Conservation (phyloP, 1,140 invertebrate genomes). For the Apocrypta bakeri region DNA sequence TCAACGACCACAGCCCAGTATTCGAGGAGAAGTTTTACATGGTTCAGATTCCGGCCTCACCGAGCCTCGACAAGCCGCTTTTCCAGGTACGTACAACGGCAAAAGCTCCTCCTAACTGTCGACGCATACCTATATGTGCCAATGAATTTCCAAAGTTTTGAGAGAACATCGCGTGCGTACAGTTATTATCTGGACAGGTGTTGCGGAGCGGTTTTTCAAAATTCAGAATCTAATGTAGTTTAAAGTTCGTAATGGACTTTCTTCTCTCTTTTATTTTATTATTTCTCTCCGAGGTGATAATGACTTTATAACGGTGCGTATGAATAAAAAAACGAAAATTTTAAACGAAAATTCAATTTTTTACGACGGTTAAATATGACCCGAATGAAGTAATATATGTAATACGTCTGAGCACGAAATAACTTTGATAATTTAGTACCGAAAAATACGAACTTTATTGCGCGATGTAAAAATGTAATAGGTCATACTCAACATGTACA, state of each 20-base stretch:
- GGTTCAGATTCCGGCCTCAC: constrained; percentile 82
- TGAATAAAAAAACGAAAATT: neutral
- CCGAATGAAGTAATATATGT: too few species aligned
- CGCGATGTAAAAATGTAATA: too few species aligned
- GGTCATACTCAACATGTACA: too few species aligned
- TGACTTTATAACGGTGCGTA: neutral
- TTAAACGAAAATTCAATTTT: too few species aligned
- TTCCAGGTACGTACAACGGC: constrained; percentile 77
- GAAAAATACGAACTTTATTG: too few species aligned
- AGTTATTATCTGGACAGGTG: neutral
- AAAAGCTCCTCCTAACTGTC: neutral
- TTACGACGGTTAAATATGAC: too few species aligned
- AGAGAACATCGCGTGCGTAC: neutral
- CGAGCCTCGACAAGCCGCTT: constrained; percentile 76
- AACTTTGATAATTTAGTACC: too few species aligned
- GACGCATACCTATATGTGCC: neutral
- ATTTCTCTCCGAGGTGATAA: neutral
- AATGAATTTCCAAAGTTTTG: neutral
- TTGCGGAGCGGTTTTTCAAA: neutral
- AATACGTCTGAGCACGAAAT: too few species aligned
- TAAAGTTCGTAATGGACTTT: neutral
- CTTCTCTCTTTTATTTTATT: neutral
- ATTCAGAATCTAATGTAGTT: neutral
- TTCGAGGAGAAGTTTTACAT: constrained; percentile 89
- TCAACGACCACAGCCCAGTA: constrained; percentile 89